Conservation (phyloP, 2,888 invertebrate genomes). For the Leuctra nigra region DNA sequence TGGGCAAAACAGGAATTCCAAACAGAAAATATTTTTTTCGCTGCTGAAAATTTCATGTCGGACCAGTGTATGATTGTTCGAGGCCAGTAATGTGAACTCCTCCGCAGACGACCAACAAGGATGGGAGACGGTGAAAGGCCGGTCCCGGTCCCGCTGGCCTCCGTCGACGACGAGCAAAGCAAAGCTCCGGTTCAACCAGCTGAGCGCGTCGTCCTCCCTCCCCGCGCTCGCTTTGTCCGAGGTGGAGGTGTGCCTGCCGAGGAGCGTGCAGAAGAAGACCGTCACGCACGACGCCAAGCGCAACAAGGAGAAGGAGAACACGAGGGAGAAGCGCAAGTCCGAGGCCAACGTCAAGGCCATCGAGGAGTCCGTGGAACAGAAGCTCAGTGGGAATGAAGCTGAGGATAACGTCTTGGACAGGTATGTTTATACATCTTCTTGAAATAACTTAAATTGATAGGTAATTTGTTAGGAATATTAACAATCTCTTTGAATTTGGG, state of each 20-base stretch:
- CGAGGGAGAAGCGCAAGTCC: background rate
- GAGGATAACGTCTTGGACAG: background rate
- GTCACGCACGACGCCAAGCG: background rate
- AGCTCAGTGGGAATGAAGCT: background rate
- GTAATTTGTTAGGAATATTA: no score
- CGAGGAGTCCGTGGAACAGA: background rate
- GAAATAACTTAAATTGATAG: no score
- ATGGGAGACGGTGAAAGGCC: slow-evolving; percentile 75
- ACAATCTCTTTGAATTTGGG: no score
- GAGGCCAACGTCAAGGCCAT: background rate
- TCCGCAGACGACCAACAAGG: slow-evolving; percentile 47
- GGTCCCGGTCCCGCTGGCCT: slow-evolving; percentile 56
- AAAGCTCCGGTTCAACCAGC: slow-evolving; percentile 69
- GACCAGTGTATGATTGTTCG: no score
- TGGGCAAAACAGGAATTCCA: no score
- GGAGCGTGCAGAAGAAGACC: background rate
- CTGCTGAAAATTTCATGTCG: no score
- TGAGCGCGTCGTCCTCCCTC: slow-evolving; percentile 74
- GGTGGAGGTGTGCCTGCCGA: slow-evolving; percentile 29
- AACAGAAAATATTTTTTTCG: no score
- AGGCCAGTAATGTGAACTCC: no score
- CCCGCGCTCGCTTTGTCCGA: slow-evolving; percentile 54
- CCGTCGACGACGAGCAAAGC: slow-evolving; percentile 29
- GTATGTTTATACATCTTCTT: no score
- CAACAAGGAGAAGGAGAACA: slow-evolving; percentile 13